A percentile compares a stretch with the other conserved stretches of the same genome.
Conservation (phyloP, 2,888 invertebrate genomes). For the Drosophila pegasa region DNA sequence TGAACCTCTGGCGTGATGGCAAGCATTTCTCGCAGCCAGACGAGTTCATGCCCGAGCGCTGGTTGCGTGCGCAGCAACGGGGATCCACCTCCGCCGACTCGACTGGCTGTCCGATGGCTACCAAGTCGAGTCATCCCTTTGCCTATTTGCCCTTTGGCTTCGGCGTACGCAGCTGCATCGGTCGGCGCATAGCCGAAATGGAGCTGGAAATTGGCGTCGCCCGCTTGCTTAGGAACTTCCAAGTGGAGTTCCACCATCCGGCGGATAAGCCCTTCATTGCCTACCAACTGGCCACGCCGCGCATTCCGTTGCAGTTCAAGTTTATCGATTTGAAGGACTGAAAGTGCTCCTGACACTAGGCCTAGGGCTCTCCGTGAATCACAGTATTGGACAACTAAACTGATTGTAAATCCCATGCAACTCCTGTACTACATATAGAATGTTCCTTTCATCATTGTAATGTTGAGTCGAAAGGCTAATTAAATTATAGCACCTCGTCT, state of each 20-base stretch:
- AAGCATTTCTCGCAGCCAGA: conserved; percentile 88
- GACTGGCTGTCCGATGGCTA: conserved; percentile 86
- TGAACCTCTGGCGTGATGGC: conserved; percentile 87
- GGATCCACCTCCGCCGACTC: neutral
- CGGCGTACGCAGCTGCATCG: conserved; percentile 87
- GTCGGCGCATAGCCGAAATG: conserved; percentile 89
- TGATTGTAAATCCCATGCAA: neutral
- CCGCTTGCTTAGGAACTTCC: conserved; percentile 83
- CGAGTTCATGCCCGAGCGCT: conserved; percentile 90
- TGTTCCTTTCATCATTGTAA: no score
- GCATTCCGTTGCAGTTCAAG: conserved; percentile 82
- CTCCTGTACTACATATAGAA: neutral
- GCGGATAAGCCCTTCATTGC: conserved; percentile 69
- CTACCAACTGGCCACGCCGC: conserved; percentile 78
- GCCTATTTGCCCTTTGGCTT: conserved; percentile 79
- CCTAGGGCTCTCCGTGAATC: no score
- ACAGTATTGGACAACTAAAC: neutral
- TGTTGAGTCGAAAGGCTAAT: neutral
- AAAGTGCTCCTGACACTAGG: no score
- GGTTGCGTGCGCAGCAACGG: conserved; percentile 85
- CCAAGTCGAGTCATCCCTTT: conserved; percentile 68
- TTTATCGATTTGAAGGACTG: conserved; percentile 61
- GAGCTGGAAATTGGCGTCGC: conserved; percentile 87
- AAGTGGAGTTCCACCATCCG: conserved; percentile 82
- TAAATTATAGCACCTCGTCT: neutral